Evolutionary conservation across 2,888 invertebrate genomes (phyloP).

Genomic region (Siphlonurus alternatus): DNA sequence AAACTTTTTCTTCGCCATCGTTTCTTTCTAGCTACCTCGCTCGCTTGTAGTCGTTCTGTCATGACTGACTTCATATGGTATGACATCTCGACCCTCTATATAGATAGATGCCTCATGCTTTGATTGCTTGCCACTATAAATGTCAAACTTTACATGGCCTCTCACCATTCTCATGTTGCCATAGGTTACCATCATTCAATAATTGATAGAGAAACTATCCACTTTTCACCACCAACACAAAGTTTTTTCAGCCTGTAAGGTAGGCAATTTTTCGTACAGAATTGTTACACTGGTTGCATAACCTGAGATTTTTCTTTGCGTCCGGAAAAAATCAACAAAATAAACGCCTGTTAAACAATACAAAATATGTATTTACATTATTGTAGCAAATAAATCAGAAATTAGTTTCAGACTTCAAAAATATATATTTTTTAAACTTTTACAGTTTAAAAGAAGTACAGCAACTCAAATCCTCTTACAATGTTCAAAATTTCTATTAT

Average conservation of each 20-base stretch:
- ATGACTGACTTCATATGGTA: not conserved
- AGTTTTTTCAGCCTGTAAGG: not conserved
- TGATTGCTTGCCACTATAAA: not conserved
- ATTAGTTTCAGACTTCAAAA: no score
- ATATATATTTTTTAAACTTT: no score
- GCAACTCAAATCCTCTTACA: no score
- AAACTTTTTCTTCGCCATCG: not conserved
- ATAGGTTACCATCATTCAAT: not conserved
- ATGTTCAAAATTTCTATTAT: no score
- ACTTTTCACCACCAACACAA: no score
- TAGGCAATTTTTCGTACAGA: not conserved
- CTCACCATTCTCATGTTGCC: no score
- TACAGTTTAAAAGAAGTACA: no score
- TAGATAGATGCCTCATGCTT: not conserved
- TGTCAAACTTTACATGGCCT: not conserved
- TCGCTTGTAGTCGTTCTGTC: not conserved
- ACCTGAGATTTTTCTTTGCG: no score
- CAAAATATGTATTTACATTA: no score
- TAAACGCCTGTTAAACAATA: no score
- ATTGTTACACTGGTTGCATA: not conserved
- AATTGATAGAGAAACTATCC: not conserved
- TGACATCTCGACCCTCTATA: not conserved
- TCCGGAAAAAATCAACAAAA: no score
- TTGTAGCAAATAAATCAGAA: no score
- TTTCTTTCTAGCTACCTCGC: not conserved